Percentiles rank a stretch among this genome's conserved stretches.
These are phyloP conservation scores for Macropus fuliginosus DNA, from an alignment of 2,797 vertebrate species.

Conservation along the genomic window DNA sequence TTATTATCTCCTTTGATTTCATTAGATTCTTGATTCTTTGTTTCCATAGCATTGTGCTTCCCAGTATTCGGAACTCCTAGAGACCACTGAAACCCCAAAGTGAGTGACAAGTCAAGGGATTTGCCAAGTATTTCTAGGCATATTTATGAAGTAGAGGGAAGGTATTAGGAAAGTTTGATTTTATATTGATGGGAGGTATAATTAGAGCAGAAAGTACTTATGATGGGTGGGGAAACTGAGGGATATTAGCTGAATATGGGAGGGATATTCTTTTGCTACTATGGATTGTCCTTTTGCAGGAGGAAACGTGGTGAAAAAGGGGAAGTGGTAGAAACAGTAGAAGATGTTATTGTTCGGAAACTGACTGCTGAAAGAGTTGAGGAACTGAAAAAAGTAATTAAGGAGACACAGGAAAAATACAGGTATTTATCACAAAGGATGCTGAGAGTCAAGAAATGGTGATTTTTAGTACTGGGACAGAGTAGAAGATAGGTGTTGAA, in stretches of 20 bases:
- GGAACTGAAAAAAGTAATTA: slow-evolving; percentile 94
- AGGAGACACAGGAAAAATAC: slow-evolving; percentile 96
- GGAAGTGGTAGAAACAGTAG: slow-evolving; percentile 96
- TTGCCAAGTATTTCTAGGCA: neutral
- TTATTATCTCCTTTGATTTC: neutral
- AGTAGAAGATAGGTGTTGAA: neutral
- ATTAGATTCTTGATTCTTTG: slow-evolving; percentile 47
- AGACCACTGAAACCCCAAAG: slow-evolving; percentile 97
- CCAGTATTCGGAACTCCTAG: slow-evolving; percentile 96
- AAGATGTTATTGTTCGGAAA: slow-evolving; percentile 96
- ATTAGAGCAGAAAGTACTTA: slow-evolving; percentile 8
- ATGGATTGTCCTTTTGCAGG: slow-evolving; percentile 80
- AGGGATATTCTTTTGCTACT: slow-evolving; percentile 40
- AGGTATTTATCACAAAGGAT: slow-evolving; percentile 84
- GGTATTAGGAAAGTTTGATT: slow-evolving; percentile 16
- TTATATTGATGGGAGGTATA: slow-evolving; percentile 24
- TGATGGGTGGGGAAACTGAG: slow-evolving; percentile 42
- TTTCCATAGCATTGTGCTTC: slow-evolving; percentile 95
- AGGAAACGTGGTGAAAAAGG: slow-evolving; percentile 97
- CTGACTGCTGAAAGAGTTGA: slow-evolving; percentile 96
- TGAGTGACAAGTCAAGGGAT: slow-evolving; percentile 86
- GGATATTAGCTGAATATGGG: slow-evolving; percentile 29
- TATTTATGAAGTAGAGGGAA: neutral
- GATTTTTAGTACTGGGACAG: slow-evolving; percentile 13
- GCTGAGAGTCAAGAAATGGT: slow-evolving; percentile 7